Base-by-base conservation (phyloP, 1,140 invertebrate species). In the Drosophila pandora region DNA sequence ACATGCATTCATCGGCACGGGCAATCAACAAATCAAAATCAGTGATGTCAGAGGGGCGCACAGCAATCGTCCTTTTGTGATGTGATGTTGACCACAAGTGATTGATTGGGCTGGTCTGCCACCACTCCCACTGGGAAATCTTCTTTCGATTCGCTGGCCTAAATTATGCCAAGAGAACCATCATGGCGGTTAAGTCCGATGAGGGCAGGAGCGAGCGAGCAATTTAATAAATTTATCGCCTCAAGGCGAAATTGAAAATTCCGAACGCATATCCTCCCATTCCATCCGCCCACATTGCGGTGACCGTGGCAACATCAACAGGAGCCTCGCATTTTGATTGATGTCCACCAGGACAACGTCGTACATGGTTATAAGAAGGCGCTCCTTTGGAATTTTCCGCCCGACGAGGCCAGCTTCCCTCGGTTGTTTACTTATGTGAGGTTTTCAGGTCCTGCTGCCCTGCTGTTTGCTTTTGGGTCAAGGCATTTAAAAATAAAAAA, bases 171-270 rank as follows among this genome's bases (percentile, higher is more conserved):
- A 57, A 55, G 53, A 57, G 47, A 49, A 49, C 21, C 13, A 47
- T 71, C 12, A 47, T 71, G 62, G n/a, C n/a, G n/a, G 73, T 61
- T 58, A 70, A 76, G 41, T 1, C 41, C 17, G 72, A 47, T 8
- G 9, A 47, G 58, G 32, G 21, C 30, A 54, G 30, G 45, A 43
- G 39, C 68, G n/a, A 22, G 17, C 25, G 48, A 48, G 69, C 79
- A 87, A 87, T 87, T 87, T 87, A 87, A 88, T 87, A 87, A 88
- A 87, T 88, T 82, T 61, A 47, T 50, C 61, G 74, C 78, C 84
- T 62, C 59, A 78, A 58, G 78, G 60, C 83, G 37, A 87, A 87
- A 87, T 88, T 88, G 83, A 88, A 87, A 88, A 87, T 88, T 88
- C 83, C 79, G 32, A 13, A 49, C 9, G 43, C 54, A 75, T 43